Evolutionary conservation across 2,888 invertebrate species (phyloP), one percentile per base, ranked within the genome.

Genomic region (Calliopum simillimum): DNA sequence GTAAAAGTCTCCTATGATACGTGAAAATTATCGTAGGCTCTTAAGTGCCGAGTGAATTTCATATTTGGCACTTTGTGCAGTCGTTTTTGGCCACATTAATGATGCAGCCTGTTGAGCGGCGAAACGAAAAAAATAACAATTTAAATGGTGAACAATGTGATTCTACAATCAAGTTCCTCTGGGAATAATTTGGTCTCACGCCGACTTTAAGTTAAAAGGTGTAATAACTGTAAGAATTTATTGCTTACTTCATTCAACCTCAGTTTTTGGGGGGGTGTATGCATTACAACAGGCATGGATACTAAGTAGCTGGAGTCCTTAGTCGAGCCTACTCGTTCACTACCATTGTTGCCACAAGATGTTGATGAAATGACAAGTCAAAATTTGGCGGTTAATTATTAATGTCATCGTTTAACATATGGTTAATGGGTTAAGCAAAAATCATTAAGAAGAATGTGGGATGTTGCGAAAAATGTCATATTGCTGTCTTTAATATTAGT

Each of bases 171-270:
- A 33, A 19, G 23, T 3, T 21, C 66, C 53, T 25, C 16, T 55
- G n/a, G 43, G 66, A 66, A 46, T 21, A 55, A 53, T 69, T 71
- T 75, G 75, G 73, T 66, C 72, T 74, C 74, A 76, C 73, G 80
- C 76, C 77, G 75, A 74, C 78, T 79, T 76, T 77, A 76, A 71
- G 78, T 77, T 80, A 81, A 82, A 82, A 79, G 79, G 77, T 76
- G 80, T 75, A 72, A 82, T 80, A 82, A 81, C 78, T 78, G 77
- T 80, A 77, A 81, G 76, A 81, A 80, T 79, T 82, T 80, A 82
- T 80, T 79, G 80, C 78, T 80, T 77, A 79, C 76, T 80, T 78
- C 33, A 33, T 33, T 3, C 8, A 33, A 33, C 33, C 8, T 33
- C 78, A 79, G 79, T 76, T 73, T 75, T 74, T 33, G 55, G 47